Percentiles rank a stretch among this genome's conserved stretches.
Conservation (phyloP, 2,113 vertebrate genomes). For the Urocynchramus pylzowi region DNA sequence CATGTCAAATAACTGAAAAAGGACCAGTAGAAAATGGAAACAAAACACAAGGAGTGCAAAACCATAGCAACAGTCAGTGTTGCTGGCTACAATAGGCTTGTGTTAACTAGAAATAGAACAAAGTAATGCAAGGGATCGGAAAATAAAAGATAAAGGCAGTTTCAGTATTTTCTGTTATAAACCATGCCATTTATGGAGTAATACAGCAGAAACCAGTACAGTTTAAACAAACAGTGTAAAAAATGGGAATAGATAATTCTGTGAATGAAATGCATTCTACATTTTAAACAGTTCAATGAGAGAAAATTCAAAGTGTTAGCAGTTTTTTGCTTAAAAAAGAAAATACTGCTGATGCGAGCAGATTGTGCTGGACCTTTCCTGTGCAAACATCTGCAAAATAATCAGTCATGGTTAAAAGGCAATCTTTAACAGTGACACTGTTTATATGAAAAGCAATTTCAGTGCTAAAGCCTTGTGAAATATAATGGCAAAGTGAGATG, state of each 20-base stretch:
- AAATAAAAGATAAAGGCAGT: slow-evolving; percentile 29
- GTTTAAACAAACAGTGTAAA: neutral
- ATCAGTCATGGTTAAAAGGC: neutral
- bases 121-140: neutral
- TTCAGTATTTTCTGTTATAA: slow-evolving; percentile 11
- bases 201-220: neutral
- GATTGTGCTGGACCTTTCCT: neutral
- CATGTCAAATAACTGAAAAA: neutral
- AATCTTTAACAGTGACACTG: neutral
- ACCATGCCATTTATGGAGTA: neutral
- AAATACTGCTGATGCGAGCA: neutral
- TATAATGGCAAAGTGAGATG: neutral
- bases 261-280: neutral
- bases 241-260: neutral
- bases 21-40: slow-evolving; percentile 4
- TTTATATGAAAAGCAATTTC: neutral
- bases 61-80: slow-evolving; percentile 36
- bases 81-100: slow-evolving; percentile 20
- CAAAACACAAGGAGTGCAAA: neutral
- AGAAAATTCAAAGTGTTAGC: neutral
- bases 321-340: neutral
- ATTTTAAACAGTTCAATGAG: neutral
- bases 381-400: neutral
- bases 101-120: slow-evolving; percentile 42
- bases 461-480: neutral